phyloP scores from a whole-genome alignment of 2,888 invertebrate genomes.

The Doris montereyensis region DNA sequence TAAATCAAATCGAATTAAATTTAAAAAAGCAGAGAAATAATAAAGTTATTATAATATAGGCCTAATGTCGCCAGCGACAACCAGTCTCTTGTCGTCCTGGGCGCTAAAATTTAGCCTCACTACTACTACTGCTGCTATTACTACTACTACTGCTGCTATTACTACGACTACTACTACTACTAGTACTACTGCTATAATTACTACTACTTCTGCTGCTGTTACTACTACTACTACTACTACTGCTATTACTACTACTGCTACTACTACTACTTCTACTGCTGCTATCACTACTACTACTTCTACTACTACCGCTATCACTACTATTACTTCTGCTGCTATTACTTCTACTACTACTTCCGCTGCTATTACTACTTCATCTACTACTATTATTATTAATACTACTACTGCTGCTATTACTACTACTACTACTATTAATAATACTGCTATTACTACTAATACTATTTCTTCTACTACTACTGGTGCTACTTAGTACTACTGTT shows the following conservation, averaged over 20 bases:
- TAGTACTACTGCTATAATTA: not conserved
- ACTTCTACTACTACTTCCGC: not conserved
- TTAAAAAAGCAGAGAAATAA: too few relatives aligned
- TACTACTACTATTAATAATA: not conserved
- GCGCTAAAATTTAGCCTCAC: not conserved
- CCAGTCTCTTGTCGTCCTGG: not conserved
- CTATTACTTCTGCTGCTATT: not conserved
- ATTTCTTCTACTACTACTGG: constrained; percentile 4
- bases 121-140: not conserved
- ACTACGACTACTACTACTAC: not conserved
- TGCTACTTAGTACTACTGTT: constrained; percentile 1
- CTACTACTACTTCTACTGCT: not conserved
- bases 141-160: not conserved
- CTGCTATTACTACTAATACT: constrained; percentile 11
- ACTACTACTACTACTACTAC: not conserved
- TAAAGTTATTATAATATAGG: too few relatives aligned
- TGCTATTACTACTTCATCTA: not conserved
- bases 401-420: not conserved
- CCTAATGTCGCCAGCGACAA: not conserved
- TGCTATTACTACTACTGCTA: too few relatives aligned
- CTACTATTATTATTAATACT: not conserved
- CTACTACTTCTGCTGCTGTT: not conserved
- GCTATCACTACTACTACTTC: not conserved
- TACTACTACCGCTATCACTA: not conserved
- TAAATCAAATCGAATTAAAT: too few relatives aligned